These are phyloP conservation scores for Oryzias dopingdopingensis DNA, from an alignment of 2,797 vertebrate genomes.

Conservation along the genomic window DNA sequence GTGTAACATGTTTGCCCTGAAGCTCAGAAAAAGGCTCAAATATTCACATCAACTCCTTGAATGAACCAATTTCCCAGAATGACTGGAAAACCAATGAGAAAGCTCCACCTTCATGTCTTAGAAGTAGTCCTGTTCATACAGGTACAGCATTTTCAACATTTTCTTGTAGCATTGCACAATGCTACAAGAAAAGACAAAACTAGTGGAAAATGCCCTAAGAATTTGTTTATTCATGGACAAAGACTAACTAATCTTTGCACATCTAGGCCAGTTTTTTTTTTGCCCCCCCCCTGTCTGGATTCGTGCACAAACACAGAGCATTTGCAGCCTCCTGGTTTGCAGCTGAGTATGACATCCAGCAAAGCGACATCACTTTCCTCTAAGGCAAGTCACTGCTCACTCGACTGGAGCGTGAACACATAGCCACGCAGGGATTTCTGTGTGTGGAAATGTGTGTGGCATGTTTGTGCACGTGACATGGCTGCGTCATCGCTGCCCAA, in stretches of 20 bases:
- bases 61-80: too few species aligned
- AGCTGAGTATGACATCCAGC: constrained; percentile 63
- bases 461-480: constrained; percentile 60
- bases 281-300: constrained; percentile 24
- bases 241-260: constrained; percentile 27
- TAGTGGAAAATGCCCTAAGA: too few species aligned
- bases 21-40: too few species aligned
- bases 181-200: too few species aligned
- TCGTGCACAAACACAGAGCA: constrained; percentile 41
- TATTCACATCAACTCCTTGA: too few species aligned
- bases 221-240: neutral
- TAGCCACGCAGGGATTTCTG: constrained; percentile 37
- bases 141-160: too few species aligned
- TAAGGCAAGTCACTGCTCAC: constrained; percentile 64
- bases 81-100: too few species aligned
- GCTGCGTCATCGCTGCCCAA: constrained; percentile 65
- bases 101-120: too few species aligned
- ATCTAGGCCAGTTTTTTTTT: constrained; percentile 45
- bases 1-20: too few species aligned
- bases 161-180: too few species aligned
- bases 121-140: too few species aligned
- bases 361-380: constrained; percentile 72
- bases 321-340: constrained; percentile 44
- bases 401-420: constrained; percentile 61
- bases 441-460: constrained; percentile 22